Evolutionary conservation across 2,113 vertebrate species (phyloP).

Genomic region (Callaeas wilsoni): DNA sequence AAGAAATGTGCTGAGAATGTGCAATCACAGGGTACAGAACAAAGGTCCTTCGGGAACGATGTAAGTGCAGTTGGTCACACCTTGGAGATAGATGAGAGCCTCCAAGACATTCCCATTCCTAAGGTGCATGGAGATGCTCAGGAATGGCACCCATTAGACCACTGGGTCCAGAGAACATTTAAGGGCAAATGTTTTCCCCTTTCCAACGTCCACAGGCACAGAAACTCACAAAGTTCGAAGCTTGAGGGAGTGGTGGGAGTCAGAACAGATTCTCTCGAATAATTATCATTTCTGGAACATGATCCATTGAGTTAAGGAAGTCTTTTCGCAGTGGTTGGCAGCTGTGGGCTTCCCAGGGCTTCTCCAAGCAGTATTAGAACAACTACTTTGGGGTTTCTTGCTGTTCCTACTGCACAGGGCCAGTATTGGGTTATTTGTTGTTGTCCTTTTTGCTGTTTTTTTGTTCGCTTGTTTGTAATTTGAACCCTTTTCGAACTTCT

Average conservation of each 20-base stretch:
- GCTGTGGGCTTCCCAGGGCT: background rate
- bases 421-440: background rate
- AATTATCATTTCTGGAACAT: background rate
- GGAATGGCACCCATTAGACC: background rate
- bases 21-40: background rate
- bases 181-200: background rate
- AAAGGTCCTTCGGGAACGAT: background rate
- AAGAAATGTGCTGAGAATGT: background rate
- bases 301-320: fast-evolving
- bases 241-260: background rate
- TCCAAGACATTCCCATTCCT: background rate
- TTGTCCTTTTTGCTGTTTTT: background rate
- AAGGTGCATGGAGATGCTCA: background rate
- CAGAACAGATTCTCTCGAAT: background rate
- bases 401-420: background rate
- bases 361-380: background rate
- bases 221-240: background rate
- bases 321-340: background rate
- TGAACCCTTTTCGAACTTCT: background rate
- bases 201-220: background rate
- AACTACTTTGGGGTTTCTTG: background rate
- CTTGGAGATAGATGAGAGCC: background rate
- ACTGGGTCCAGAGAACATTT: background rate
- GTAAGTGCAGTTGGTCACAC: background rate
- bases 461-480: background rate